phyloP scores from a whole-genome alignment of 2,888 invertebrate genomes.

The Adineta ricciae region DNA sequence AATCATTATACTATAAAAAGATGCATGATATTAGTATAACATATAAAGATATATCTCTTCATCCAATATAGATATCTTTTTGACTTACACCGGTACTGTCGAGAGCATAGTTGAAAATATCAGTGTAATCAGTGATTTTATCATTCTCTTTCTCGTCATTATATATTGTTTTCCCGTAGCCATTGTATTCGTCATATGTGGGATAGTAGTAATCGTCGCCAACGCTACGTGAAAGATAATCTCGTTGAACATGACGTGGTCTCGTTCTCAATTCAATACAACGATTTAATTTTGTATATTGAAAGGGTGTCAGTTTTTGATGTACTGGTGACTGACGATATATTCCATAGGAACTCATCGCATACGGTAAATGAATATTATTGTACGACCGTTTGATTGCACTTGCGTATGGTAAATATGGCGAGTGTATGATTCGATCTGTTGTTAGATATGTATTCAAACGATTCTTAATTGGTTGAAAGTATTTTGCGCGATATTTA shows the following conservation, averaged over 20 bases:
- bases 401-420: neutral
- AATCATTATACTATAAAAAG: neutral
- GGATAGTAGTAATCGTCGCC: neutral
- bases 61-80: too few species aligned
- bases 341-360: neutral
- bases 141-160: neutral
- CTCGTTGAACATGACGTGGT: neutral
- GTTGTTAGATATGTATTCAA: neutral
- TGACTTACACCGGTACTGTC: neutral
- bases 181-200: neutral
- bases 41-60: too few species aligned
- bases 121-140: neutral
- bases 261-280: neutral
- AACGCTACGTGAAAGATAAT: neutral
- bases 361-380: neutral
- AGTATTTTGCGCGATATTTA: neutral
- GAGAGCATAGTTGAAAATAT: neutral
- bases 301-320: neutral
- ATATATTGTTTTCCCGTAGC: neutral
- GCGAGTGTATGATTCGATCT: neutral
- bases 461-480: neutral
- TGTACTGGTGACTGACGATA: neutral
- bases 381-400: neutral
- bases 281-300: neutral
- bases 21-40: too few species aligned